Evolutionary conservation across 92 coral and sea anemone species (phyloP), one percentile per base, ranked within the genome.

Genomic region (Desmophyllum pertusum): DNA sequence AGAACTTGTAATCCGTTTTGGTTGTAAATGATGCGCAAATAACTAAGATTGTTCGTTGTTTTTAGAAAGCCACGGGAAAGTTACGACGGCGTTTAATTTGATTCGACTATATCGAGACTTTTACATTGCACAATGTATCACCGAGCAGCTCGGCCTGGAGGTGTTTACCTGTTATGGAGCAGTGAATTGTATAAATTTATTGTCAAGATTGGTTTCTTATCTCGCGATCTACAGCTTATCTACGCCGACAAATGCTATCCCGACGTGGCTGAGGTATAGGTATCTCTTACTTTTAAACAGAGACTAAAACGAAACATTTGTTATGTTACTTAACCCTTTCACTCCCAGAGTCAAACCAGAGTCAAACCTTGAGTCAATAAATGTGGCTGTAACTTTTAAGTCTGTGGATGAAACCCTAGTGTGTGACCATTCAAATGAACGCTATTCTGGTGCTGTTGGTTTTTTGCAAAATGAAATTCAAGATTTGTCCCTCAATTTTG

Each of bases 231-330:
- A 23, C 33, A 19, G 50, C 66, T 80, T 80, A 80, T 68, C 76
- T n/a, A 15, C n/a, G 76, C 73, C 63, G 84, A 80, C 76, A 67
- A 80, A 67, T 31, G 46, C 14, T 39, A 23, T n/a, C 76, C 62
- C n/a, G 37, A 46, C 55, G 50, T 68, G 65, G 41, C 6, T 17
- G 29, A 38, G 19, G 61, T 50, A 5, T 45, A 38, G 19, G 61
- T 50, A 5, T 45, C 76, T 42, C 14, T 61, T 21, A 80, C 72
- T 68, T 68, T 45, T 41, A 31, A 18, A 8, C 10, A 21, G 18
- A 50, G 36, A 1, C 64, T 43, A 37, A 51, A 48, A n/a, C 68
- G 23, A 38, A 80, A 80, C 84, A 68, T 68, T 67, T 35, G 75
- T 36, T 35, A 33, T 68, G 52, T 46, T 68, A 46, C 35, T 67